Evolutionary conservation across 2,113 vertebrate species (phyloP).

Genomic region (human (Homo sapiens)): GRCh38 chr16:7711001-7711500

Average conservation of each 20-base stretch:
- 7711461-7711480: conserved; percentile 90
- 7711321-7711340: conserved; percentile 92
- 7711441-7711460: conserved; percentile 83
- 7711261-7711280: conserved; percentile 87
- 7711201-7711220: conserved; percentile 77
- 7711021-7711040: conserved; percentile 88
- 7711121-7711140: conserved; percentile 91
- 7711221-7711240: conserved; percentile 73
- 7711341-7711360: conserved; percentile 81
- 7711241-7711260: conserved; percentile 83
- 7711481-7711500: conserved; percentile 96
- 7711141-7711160: conserved; percentile 88
- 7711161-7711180: conserved; percentile 84
- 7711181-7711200: conserved; percentile 77
- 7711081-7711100: conserved; percentile 91
- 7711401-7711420: conserved; percentile 89
- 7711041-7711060: conserved; percentile 93
- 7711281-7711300: conserved; percentile 87
- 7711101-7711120: conserved; percentile 94
- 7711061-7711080: conserved; percentile 93
- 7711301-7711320: conserved; percentile 90
- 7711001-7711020: conserved; percentile 92
- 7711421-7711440: conserved; percentile 90
- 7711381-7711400: conserved; percentile 84
- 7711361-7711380: conserved; percentile 86